Evolutionary conservation across 2,113 vertebrate species (phyloP), one percentile per base, ranked within the genome.

Genomic region (Hemiscyllium ocellatum): DNA sequence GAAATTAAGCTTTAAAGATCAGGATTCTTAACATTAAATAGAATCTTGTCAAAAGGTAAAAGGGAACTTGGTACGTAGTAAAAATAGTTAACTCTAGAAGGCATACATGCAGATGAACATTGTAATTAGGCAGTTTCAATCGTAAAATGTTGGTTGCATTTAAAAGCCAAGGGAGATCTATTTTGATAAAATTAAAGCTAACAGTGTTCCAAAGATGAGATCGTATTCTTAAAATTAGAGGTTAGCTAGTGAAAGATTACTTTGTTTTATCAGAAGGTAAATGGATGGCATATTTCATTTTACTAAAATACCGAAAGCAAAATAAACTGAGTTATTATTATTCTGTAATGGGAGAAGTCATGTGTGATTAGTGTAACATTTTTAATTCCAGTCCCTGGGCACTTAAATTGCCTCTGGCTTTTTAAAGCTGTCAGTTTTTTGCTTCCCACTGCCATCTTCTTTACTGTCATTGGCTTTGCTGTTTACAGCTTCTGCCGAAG

Each of bases 381-480:
- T 95, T 95, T 95, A 95, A 95, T 95, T 95, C 68, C 47, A 95
- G 15, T 95, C 94, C 68, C 94, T 72, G 90, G 56, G 90, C n/a
- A 66, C 19, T 68, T 68, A 20, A 95, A 97, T 97, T 97, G 98
- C 98, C 97, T 97, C 96, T 97, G 97, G 98, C 97, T 96, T 97
- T 97, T 98, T 98, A 98, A 98, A 98, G 98, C 98, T 98, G 98
- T 98, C 98, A 98, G 97, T 97, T 98, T 97, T 97, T 97, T 97
- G 86, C 96, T 96, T 97, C 97, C 69, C 94, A 47, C 29, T 72
- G 69, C 68, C 42, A 72, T 72, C 42, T 70, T 29, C 37, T 95
- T 95, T 76, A 76, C 42, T 29, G 47, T 95, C 68, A 95, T 52
- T 72, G 24, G 26, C 42, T 47, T 95, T 95, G 68, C 94, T 72